Base-by-base conservation (phyloP, 2,888 invertebrate species). In the Hypomecis atomaria region DNA sequence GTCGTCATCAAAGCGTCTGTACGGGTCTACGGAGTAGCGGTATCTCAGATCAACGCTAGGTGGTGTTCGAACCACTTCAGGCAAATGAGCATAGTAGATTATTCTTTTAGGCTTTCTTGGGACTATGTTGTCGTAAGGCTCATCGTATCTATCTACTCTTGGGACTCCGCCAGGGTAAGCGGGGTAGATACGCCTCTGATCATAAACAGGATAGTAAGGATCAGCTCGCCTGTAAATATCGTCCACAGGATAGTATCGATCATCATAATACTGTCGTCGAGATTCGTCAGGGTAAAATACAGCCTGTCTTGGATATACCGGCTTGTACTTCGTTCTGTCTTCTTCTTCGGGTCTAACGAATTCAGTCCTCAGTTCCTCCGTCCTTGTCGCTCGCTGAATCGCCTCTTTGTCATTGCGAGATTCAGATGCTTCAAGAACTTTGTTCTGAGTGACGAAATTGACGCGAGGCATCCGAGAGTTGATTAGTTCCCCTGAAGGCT, bases 1-100 rank as follows among this genome's bases (percentile, higher is more conserved):
- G 54, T 91, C 90, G 9, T 93, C 93, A 6, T 91, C 90, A 55
- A 76, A 84, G 1, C 90, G 87, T 60, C 88, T 85, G 71, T 92
- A 91, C 8, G 93, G 91, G 66, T 92, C 93, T 0, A 78, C 82
- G 0, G 88, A 85, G 71, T 94, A 94, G 72, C 94, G 86, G 74
- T 94, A 94, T 56, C 94, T 84, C 43, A 93, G 79, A 78, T 94
- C 94, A 8, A 94, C 94, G 72, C 91, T 93, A 7, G 94, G 93
- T 23, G 94, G 94, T 33, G 94, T 93, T 58, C 95, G 88, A 0
- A 95, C 94, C 4, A 95, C 94, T 82, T 96, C 96, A 8, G 96
- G 96, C 37, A 96, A 84, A 78, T 95, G 95, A 0, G 96, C 95
- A 72, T 96, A 96, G 77, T 96, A 96, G 62, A 96, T 95, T 59